These are phyloP conservation scores for Coturnix japonica DNA, from an alignment of 2,113 vertebrate species.

Conservation along the genomic window DNA sequence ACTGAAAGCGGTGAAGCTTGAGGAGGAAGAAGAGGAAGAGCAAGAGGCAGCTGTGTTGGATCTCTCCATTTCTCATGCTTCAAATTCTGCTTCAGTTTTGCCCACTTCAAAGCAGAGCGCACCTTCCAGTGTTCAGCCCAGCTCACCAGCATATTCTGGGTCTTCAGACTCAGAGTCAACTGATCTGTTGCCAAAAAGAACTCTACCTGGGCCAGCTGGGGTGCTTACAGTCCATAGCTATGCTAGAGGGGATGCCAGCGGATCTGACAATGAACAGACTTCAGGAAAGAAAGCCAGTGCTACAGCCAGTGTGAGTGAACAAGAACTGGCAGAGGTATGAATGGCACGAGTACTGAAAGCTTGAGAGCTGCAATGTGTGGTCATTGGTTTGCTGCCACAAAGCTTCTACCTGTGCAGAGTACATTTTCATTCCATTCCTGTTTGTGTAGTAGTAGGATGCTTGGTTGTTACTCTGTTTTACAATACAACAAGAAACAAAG, in stretches of 20 bases:
- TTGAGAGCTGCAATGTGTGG: neutral
- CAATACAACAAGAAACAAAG: neutral
- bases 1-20: slow-evolving; percentile 77
- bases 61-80: slow-evolving; percentile 75
- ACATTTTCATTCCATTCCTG: rapidly evolving
- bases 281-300: slow-evolving; percentile 70
- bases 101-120: slow-evolving; percentile 60
- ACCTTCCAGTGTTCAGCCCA: slow-evolving; percentile 19
- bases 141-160: slow-evolving; percentile 67
- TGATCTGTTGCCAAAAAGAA: slow-evolving; percentile 82
- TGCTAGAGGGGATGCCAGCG: slow-evolving; percentile 76
- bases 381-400: neutral
- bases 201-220: slow-evolving; percentile 80
- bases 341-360: neutral
- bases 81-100: slow-evolving; percentile 68
- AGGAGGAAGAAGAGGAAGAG: slow-evolving; percentile 70
- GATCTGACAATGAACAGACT: slow-evolving; percentile 54
- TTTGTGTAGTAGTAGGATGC: neutral
- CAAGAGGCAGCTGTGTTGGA: slow-evolving; percentile 77
- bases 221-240: slow-evolving; percentile 88
- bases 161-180: slow-evolving; percentile 85
- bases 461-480: neutral
- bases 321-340: slow-evolving; percentile 78
- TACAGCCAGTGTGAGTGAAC: slow-evolving; percentile 68
- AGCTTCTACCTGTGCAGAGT: neutral